A percentile compares a stretch with the other conserved stretches of the same genome.
Evolutionary conservation across 2,797 vertebrate species (phyloP).

Genomic region (Tachyglossus aculeatus): DNA sequence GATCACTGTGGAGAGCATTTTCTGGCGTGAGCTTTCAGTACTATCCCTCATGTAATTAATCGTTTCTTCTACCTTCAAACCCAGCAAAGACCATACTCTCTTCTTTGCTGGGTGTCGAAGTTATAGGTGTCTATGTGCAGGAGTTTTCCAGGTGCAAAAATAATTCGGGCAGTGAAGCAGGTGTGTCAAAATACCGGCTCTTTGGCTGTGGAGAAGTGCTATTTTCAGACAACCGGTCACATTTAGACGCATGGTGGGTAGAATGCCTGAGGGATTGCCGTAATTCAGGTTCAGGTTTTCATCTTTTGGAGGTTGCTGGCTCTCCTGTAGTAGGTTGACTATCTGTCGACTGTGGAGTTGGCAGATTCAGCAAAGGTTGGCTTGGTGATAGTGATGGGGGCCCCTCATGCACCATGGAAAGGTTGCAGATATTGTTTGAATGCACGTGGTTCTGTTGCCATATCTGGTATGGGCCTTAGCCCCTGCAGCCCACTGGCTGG

Average conservation of each 20-base stretch:
- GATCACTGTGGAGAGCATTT: slow-evolving; percentile 89
- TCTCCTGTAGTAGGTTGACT: slow-evolving; percentile 85
- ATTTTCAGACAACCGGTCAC: slow-evolving; percentile 81
- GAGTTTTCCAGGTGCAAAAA: slow-evolving; percentile 91
- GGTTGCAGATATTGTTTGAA: too few species aligned
- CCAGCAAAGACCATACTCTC: slow-evolving; percentile 84
- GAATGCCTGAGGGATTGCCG: slow-evolving; percentile 87
- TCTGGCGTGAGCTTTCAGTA: slow-evolving; percentile 94
- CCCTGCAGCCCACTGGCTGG: too few species aligned
- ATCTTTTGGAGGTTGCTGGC: slow-evolving; percentile 81
- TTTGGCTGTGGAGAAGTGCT: slow-evolving; percentile 88
- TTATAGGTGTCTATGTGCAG: too few species aligned
- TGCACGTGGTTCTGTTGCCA: too few species aligned
- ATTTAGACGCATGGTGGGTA: slow-evolving; percentile 87
- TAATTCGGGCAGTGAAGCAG: slow-evolving; percentile 86
- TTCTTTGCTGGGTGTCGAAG: slow-evolving; percentile 90
- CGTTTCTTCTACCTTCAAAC: slow-evolving; percentile 88
- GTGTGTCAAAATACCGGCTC: slow-evolving; percentile 79
- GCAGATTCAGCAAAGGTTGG: slow-evolving; percentile 84
- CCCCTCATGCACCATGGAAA: too few species aligned
- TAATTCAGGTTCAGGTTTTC: slow-evolving; percentile 84
- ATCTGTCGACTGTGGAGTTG: slow-evolving; percentile 90
- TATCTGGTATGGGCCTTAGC: too few species aligned
- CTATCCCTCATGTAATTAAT: slow-evolving; percentile 93
- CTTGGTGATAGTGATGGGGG: too few species aligned